Percentiles rank a stretch among this genome's conserved stretches.
These are phyloP conservation scores for Xestia sexstrigata DNA, from an alignment of 2,888 invertebrate genomes.

Conservation along the genomic window DNA sequence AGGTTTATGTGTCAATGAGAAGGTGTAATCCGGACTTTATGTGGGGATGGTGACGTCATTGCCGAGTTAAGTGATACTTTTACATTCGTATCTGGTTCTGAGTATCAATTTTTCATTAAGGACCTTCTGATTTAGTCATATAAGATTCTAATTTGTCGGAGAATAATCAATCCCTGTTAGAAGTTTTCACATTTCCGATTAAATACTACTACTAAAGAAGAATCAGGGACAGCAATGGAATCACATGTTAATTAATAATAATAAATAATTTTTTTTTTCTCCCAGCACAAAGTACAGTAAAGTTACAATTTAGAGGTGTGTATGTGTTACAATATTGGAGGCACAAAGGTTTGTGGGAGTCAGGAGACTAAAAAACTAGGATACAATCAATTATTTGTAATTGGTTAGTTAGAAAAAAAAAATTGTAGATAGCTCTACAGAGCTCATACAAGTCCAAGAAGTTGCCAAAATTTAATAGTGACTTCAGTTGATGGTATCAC, in stretches of 20 bases:
- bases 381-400: no score
- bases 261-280: no score
- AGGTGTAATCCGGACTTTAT: conserved; percentile 56
- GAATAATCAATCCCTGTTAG: not conserved
- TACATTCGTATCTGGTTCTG: not conserved
- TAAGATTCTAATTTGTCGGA: not conserved
- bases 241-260: not conserved
- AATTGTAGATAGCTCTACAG: not conserved
- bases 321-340: no score
- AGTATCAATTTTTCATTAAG: no score
- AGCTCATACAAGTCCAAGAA: not conserved
- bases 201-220: not conserved
- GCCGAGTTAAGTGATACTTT: conserved; percentile 12
- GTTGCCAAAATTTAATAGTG: not conserved
- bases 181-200: not conserved
- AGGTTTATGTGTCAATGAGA: conserved; percentile 59
- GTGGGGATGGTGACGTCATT: conserved; percentile 18
- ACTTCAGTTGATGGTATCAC: not conserved
- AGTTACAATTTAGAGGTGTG: no score
- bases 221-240: not conserved
- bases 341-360: no score
- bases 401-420: not conserved
- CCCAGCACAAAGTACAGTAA: no score
- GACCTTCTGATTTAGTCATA: not conserved
- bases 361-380: no score